Evolutionary conservation across 2,113 vertebrate genomes (phyloP).

Genomic region (Cyprinodon variegatus): DNA sequence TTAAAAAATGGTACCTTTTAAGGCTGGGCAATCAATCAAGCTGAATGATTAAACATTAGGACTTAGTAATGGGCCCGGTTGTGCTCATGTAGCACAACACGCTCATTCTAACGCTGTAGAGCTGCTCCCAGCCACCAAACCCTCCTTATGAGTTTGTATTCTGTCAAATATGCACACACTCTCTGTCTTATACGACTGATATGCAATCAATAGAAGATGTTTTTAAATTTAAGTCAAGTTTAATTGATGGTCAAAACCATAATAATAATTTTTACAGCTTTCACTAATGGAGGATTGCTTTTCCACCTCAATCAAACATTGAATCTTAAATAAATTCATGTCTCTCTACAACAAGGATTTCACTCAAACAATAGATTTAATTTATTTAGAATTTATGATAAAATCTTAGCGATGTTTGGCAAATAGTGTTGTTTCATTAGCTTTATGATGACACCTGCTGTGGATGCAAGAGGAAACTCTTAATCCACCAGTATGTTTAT

Average conservation of each 20-base stretch:
- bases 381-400: not conserved
- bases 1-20: slow-evolving; percentile 1
- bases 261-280: slow-evolving; percentile 1
- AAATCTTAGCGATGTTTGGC: not conserved
- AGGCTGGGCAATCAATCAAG: slow-evolving; percentile 8
- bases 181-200: not conserved
- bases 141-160: not conserved
- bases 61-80: slow-evolving; percentile 1
- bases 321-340: not conserved
- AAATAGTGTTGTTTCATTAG: not conserved
- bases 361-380: not conserved
- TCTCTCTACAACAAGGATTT: not conserved
- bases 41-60: slow-evolving; percentile 8
- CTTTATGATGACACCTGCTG: slow-evolving; percentile 7
- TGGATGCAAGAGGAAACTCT: slow-evolving; percentile 14
- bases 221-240: slow-evolving; percentile 1
- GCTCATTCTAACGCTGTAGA: not conserved
- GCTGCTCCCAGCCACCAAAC: not conserved
- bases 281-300: slow-evolving; percentile 10
- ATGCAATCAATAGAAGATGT: not conserved
- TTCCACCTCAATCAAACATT: not conserved
- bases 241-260: slow-evolving; percentile 13
- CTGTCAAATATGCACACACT: not conserved
- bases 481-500: not conserved
- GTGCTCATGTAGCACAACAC: not conserved